Percentiles rank a stretch among this genome's conserved stretches.
Evolutionary conservation across 1,140 invertebrate genomes (phyloP).

Genomic region (Anoplolepis gracilipes): DNA sequence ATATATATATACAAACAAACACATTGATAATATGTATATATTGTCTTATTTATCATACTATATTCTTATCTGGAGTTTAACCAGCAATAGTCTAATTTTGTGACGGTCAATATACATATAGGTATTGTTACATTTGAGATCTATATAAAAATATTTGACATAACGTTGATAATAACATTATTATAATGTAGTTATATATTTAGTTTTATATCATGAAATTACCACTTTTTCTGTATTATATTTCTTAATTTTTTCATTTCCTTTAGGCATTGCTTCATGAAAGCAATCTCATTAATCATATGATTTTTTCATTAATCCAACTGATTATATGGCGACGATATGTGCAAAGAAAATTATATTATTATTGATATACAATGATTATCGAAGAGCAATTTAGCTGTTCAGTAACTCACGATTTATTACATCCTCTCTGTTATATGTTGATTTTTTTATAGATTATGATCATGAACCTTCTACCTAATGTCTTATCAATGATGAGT

Average conservation of each 20-base stretch:
- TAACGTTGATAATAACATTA: too few species aligned
- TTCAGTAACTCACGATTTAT: conserved; percentile 21
- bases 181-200: too few species aligned
- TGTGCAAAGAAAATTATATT: conserved; percentile 14
- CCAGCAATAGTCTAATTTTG: too few species aligned
- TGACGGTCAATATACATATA: too few species aligned
- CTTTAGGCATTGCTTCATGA: neutral
- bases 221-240: neutral
- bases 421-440: neutral
- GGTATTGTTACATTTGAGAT: too few species aligned
- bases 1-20: neutral
- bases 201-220: neutral
- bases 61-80: too few species aligned
- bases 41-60: too few species aligned
- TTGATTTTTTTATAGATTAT: conserved; percentile 35
- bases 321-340: neutral
- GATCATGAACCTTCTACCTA: neutral
- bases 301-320: neutral
- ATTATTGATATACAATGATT: neutral
- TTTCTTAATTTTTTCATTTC: neutral
- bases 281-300: neutral
- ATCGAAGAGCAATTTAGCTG: neutral
- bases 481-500: neutral
- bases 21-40: neutral
- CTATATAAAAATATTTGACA: too few species aligned